These are phyloP conservation scores for Bombus polaris DNA, from an alignment of 1,140 invertebrate genomes.

Conservation along the genomic window DNA sequence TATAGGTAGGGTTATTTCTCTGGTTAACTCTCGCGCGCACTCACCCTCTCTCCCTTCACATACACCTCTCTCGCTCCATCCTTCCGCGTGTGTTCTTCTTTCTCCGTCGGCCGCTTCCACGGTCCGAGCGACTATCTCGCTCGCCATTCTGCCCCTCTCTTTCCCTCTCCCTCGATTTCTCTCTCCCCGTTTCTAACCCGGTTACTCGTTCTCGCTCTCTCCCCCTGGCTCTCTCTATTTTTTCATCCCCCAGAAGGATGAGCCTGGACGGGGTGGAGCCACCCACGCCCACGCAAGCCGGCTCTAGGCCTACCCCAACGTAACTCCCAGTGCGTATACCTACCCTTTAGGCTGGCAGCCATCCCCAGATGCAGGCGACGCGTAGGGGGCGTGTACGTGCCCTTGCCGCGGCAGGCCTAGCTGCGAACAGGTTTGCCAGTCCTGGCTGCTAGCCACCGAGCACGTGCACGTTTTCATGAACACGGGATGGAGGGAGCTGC, in stretches of 20 bases:
- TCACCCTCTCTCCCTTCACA: not conserved
- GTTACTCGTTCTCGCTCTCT: conserved; percentile 47
- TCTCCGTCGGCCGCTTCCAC: conserved; percentile 9
- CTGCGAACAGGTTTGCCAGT: conserved; percentile 54
- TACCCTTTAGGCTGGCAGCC: conserved; percentile 71
- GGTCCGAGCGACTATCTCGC: not conserved
- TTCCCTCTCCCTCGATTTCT: conserved; percentile 3
- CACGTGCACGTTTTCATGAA: conserved; percentile 62
- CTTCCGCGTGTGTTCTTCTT: not conserved
- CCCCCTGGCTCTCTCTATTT: conserved; percentile 59
- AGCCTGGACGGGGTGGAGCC: conserved; percentile 78
- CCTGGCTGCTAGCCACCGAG: conserved; percentile 52
- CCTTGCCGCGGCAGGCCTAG: conserved; percentile 56
- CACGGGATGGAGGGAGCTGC: conserved; percentile 10
- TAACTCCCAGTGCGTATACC: conserved; percentile 71
- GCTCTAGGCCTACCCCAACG: conserved; percentile 79
- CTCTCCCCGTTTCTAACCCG: conserved; percentile 46
- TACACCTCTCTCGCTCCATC: not conserved
- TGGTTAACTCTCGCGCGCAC: conserved; percentile 36
- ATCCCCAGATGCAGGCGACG: conserved; percentile 73
- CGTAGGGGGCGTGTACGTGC: conserved; percentile 71
- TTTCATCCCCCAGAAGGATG: conserved; percentile 76
- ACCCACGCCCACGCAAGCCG: conserved; percentile 79
- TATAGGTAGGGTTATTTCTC: conserved; percentile 62
- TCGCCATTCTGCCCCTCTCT: not conserved